A percentile compares a stretch with the other conserved stretches of the same genome.
Evolutionary conservation across 2,797 vertebrate species (phyloP).

Genomic region (Xyrichtys novacula): DNA sequence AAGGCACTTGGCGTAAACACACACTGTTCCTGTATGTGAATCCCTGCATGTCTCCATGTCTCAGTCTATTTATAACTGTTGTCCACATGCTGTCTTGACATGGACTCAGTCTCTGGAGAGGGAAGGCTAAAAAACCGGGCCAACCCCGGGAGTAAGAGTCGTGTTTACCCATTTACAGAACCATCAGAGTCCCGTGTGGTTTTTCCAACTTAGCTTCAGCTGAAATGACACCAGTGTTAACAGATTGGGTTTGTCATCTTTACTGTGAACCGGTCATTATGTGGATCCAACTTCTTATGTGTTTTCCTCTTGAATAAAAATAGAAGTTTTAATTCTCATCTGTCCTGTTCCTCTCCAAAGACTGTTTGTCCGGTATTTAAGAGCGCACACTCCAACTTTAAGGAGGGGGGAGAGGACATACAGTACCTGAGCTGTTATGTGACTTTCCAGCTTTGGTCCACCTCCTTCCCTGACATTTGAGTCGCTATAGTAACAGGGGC

Average conservation of each 20-base stretch:
- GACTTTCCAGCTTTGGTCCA: conserved; percentile 34
- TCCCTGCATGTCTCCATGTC: conserved; percentile 46
- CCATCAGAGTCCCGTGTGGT: too few species aligned
- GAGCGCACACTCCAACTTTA: background rate
- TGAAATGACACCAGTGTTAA: too few species aligned
- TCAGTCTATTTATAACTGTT: conserved; percentile 70
- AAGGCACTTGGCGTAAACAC: conserved; percentile 33
- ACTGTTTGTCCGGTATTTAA: background rate
- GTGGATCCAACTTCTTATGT: too few species aligned
- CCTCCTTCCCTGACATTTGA: conserved; percentile 67
- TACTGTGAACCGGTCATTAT: too few species aligned
- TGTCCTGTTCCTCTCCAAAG: background rate
- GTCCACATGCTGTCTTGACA: conserved; percentile 44
- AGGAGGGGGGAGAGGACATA: background rate
- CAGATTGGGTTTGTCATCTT: too few species aligned
- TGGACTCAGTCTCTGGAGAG: conserved; percentile 27
- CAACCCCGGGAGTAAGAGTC: background rate
- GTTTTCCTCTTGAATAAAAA: too few species aligned
- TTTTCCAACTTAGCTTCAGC: too few species aligned
- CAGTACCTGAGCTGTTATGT: conserved; percentile 43
- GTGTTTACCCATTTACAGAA: conserved; percentile 3
- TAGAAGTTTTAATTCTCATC: too few species aligned
- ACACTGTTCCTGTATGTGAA: conserved; percentile 46
- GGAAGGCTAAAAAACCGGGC: background rate
- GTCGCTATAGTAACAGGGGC: conserved; percentile 51